Evolutionary conservation across 2,113 vertebrate genomes (phyloP).

Genomic region (Gambusia affinis): DNA sequence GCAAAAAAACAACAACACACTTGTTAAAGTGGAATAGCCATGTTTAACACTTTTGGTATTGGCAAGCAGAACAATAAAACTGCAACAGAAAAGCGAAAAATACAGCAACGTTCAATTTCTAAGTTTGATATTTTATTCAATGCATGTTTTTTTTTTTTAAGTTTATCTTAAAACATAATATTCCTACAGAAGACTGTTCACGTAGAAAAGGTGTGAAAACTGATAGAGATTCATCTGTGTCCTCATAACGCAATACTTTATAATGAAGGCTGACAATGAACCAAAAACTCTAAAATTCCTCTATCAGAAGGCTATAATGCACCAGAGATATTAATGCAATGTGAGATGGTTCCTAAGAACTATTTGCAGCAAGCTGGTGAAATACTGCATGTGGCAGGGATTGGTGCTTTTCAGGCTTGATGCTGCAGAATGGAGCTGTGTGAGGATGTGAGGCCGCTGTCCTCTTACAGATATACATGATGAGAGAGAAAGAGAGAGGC

Average conservation of each 20-base stretch:
- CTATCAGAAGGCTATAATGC: constrained; percentile 24
- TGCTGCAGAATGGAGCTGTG: constrained; percentile 44
- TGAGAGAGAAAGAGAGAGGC: constrained; percentile 57
- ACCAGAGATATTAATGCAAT: background rate
- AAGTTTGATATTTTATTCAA: too few relatives aligned
- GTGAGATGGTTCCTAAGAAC: constrained; percentile 35
- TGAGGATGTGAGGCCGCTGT: constrained; percentile 52
- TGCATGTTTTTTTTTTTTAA: too few relatives aligned
- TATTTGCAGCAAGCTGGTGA: constrained; percentile 35
- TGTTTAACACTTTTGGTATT: too few relatives aligned
- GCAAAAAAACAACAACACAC: too few relatives aligned
- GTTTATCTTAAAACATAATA: too few relatives aligned
- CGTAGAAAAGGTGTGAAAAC: too few relatives aligned
- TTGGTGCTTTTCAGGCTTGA: constrained; percentile 32
- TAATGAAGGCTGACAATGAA: constrained; percentile 11
- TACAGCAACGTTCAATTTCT: too few relatives aligned
- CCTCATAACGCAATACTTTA: constrained; percentile 20
- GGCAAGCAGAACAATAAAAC: too few relatives aligned
- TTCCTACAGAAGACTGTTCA: too few relatives aligned
- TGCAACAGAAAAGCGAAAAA: too few relatives aligned
- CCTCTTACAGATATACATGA: constrained; percentile 48
- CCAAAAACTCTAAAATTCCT: constrained; percentile 28
- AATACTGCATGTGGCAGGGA: constrained; percentile 39
- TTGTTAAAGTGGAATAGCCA: too few relatives aligned
- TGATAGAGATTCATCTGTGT: background rate